These are phyloP conservation scores for Holacanthella duospinosa DNA, from an alignment of 2,888 invertebrate species.

Conservation along the genomic window DNA sequence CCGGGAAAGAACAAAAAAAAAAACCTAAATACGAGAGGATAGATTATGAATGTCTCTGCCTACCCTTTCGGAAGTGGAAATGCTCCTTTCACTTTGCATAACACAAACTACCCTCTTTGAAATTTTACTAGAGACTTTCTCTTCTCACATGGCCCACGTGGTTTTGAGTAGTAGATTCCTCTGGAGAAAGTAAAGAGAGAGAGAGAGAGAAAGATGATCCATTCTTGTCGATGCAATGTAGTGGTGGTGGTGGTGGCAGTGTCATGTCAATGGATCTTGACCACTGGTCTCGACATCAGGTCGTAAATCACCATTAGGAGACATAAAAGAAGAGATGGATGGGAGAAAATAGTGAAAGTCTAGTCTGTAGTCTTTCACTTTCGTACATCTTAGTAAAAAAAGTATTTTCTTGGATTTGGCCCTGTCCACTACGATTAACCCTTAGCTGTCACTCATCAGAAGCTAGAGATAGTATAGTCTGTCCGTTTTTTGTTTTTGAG, in stretches of 20 bases:
- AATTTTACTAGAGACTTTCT: background rate
- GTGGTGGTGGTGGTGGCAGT: background rate
- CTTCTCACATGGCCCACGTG: background rate
- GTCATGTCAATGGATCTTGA: slow-evolving; percentile 34
- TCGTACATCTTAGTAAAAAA: background rate
- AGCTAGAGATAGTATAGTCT: background rate
- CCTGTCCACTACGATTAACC: background rate
- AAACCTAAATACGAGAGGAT: background rate
- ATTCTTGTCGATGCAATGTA: background rate
- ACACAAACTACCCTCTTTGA: background rate
- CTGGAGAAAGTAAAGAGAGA: background rate
- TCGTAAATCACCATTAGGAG: slow-evolving; percentile 37
- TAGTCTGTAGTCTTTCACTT: background rate
- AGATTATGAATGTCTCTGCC: slow-evolving; percentile 3
- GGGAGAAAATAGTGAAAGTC: background rate
- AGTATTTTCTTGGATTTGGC: background rate
- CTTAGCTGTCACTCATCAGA: background rate
- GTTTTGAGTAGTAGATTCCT: background rate
- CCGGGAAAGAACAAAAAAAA: background rate
- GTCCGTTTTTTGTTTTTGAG: background rate
- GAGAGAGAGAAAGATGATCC: background rate
- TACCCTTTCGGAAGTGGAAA: slow-evolving; percentile 3
- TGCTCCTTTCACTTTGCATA: slow-evolving; percentile 6
- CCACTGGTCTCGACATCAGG: slow-evolving; percentile 35
- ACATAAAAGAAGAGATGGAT: slow-evolving; percentile 4